Conservation (phyloP, 2,113 vertebrate genomes). For the Prionailurus viverrinus region DNA sequence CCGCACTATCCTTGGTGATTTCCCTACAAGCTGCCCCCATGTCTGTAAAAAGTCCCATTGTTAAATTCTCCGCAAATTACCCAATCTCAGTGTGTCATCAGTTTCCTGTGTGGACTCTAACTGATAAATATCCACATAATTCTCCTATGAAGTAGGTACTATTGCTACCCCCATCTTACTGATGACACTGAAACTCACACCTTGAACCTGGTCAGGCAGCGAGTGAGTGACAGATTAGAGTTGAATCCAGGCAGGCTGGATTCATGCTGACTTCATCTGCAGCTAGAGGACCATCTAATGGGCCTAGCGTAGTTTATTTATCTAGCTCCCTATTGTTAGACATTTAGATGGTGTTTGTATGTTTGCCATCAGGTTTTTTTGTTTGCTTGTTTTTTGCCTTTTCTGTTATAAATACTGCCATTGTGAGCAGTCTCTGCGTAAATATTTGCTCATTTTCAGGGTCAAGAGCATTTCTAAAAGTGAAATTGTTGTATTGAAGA, state of each 20-base stretch:
- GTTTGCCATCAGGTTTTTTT: background rate
- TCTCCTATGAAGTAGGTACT: background rate
- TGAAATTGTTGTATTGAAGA: constrained; percentile 21
- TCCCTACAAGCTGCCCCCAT: background rate
- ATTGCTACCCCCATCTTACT: background rate
- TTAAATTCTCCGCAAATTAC: constrained; percentile 20
- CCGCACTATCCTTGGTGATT: background rate
- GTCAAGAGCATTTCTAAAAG: constrained; percentile 43
- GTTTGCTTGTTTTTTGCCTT: background rate
- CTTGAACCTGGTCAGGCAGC: background rate
- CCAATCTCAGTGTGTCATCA: background rate
- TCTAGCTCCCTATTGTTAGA: background rate
- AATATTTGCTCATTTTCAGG: constrained; percentile 46
- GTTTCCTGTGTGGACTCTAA: background rate
- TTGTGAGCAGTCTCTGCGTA: constrained; percentile 12
- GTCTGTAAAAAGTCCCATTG: background rate
- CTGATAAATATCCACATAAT: constrained; percentile 7
- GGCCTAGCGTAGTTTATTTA: background rate
- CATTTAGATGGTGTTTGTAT: background rate
- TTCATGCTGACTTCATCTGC: background rate
- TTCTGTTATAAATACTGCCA: constrained; percentile 19
- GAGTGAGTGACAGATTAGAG: background rate
- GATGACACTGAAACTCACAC: background rate
- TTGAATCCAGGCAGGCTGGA: background rate
- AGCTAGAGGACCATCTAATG: background rate